Percentiles rank a stretch among this genome's conserved stretches.
phyloP scores from a whole-genome alignment of 2,888 invertebrate genomes.

The Pollenia amentaria region DNA sequence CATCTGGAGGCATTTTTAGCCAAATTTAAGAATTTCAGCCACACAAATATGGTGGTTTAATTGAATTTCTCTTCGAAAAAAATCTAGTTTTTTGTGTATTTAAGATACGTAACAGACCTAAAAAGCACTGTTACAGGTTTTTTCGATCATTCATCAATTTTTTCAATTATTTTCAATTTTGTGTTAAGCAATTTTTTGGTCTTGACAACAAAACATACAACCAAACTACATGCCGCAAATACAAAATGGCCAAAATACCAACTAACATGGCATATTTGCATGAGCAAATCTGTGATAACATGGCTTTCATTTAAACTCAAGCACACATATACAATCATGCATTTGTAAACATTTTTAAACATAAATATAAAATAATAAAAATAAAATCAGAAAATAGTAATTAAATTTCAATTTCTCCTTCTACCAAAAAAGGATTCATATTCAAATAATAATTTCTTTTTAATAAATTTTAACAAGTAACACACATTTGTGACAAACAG shows the following conservation, averaged over 20 bases:
- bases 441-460: not conserved
- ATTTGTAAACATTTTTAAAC: conserved; percentile 11
- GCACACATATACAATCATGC: conserved; percentile 12
- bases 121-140: not conserved
- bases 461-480: conserved; percentile 5
- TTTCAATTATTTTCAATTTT: conserved; percentile 70
- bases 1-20: no score
- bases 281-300: conserved; percentile 19
- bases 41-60: no score
- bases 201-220: conserved; percentile 12
- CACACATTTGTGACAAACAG: conserved; percentile 19
- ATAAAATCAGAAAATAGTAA: conserved; percentile 61
- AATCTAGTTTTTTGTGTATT: no score
- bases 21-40: no score
- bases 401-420: conserved; percentile 69
- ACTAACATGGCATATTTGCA: conserved; percentile 41
- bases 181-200: conserved; percentile 38
- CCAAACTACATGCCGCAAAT: conserved; percentile 45
- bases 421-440: conserved; percentile 32
- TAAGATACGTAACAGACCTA: no score
- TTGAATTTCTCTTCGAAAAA: no score
- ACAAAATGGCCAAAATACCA: conserved; percentile 45
- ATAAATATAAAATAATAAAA: conserved; percentile 2
- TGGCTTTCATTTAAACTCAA: conserved; percentile 18
- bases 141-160: conserved; percentile 59